Evolutionary conservation across 1,140 invertebrate species (phyloP), one percentile per base, ranked within the genome.

Genomic region (Druon quercuslanigerum): DNA sequence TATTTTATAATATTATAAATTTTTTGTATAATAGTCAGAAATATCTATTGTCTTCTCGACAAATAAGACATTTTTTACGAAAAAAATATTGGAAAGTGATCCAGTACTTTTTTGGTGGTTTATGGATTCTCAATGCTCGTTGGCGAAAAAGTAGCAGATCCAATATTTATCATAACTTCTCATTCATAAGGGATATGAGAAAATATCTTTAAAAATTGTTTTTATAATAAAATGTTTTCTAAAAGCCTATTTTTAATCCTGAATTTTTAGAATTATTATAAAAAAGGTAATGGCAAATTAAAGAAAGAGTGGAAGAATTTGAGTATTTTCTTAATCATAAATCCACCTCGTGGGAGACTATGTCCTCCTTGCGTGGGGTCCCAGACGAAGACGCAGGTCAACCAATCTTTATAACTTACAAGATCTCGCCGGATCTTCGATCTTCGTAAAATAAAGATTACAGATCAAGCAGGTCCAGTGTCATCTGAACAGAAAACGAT

Each of bases 301-400:
- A 60, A 12, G 6, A 60, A 33, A 60, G 33, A 33, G 25, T 25
- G 1, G 9, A 9, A 46, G 40, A 46, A 46, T 60, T 60, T 3
- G 19, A 56, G n/a, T 56, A 56, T 56, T 56, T 56, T 56, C n/a
- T 17, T 19, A 56, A 56, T 56, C 6, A 87, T 89, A 89, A 88
- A 89, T 90, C 73, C 57, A 82, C 60, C 77, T 87, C 84, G 82
- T 90, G 88, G 84, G 83, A 89, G 85, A 87, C 76, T 84, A 75
- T 71, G 82, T 76, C 81, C 82, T 80, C 82, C 84, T 87, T 83
- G 87, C 86, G 89, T 90, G 89, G 87, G 88, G 89, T 89, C 89
- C 74, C 51, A 73, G 51, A 40, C 77, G 56, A 85, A 87, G 86
- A 90, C 83, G 81, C 83, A 87, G 87, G 88, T 90, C 82, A 79